phyloP scores from a whole-genome alignment of 1,140 invertebrate species.

The Calephelis nemesis region DNA sequence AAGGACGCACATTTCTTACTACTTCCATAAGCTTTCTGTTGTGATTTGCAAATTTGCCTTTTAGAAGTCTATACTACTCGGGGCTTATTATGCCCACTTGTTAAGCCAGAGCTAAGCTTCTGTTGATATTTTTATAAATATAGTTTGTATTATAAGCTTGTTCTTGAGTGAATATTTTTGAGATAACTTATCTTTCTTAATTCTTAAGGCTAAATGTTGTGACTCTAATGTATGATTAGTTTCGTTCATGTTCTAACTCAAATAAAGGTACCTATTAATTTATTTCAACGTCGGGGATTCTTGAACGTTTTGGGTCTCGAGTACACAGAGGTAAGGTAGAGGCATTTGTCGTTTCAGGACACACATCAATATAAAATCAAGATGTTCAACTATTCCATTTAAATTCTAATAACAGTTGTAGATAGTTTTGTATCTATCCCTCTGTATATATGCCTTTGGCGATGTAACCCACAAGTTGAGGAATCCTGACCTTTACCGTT shows the following conservation, averaged over 20 bases:
- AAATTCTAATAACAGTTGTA: too few species aligned
- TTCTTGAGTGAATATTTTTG: constrained; percentile 23
- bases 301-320: too few species aligned
- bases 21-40: constrained; percentile 62
- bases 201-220: constrained; percentile 11
- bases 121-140: constrained; percentile 33
- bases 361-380: too few species aligned
- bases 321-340: too few species aligned
- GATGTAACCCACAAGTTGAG: too few species aligned
- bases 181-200: constrained; percentile 19
- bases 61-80: constrained; percentile 55
- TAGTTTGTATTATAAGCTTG: constrained; percentile 16
- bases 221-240: constrained; percentile 1
- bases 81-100: constrained; percentile 55
- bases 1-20: constrained; percentile 52
- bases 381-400: too few species aligned
- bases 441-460: too few species aligned
- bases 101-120: constrained; percentile 66
- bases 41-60: constrained; percentile 73
- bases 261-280: not conserved
- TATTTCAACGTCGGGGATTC: not conserved
- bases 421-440: too few species aligned
- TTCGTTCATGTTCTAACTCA: not conserved
- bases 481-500: too few species aligned
- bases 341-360: too few species aligned